These are phyloP conservation scores for Lasioglossum pauxillum DNA, from an alignment of 2,888 invertebrate species.

Conservation along the genomic window DNA sequence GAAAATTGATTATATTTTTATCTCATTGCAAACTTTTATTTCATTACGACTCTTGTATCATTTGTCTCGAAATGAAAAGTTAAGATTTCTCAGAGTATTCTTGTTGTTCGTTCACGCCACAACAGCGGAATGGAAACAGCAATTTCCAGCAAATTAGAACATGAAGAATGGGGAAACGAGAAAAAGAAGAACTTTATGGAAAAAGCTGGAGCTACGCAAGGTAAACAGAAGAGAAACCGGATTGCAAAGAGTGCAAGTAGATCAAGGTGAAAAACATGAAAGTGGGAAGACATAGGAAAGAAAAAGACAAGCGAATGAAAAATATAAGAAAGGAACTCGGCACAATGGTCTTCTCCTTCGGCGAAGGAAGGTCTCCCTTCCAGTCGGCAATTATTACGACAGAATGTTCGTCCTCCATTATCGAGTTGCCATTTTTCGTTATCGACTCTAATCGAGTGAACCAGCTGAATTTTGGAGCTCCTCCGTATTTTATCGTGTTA, in stretches of 20 bases:
- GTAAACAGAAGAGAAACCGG: neutral
- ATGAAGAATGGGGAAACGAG: neutral
- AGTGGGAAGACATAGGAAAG: neutral
- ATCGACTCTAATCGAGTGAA: slow-evolving; percentile 23
- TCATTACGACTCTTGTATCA: neutral
- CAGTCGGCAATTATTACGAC: slow-evolving; percentile 30
- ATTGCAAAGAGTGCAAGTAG: neutral
- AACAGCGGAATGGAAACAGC: neutral
- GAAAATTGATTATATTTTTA: no score
- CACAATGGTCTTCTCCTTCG: neutral
- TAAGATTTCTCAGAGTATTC: neutral
- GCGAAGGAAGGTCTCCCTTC: neutral
- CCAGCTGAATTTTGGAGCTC: slow-evolving; percentile 18
- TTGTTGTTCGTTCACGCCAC: neutral
- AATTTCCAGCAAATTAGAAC: neutral
- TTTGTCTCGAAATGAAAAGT: neutral
- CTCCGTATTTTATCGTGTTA: slow-evolving; percentile 1
- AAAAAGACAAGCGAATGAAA: neutral
- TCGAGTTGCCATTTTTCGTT: slow-evolving; percentile 35
- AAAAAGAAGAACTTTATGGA: neutral
- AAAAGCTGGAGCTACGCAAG: neutral
- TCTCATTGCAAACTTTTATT: no score
- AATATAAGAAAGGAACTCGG: neutral
- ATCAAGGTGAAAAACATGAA: neutral
- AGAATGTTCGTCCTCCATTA: slow-evolving; percentile 30